Percentiles rank a stretch among this genome's conserved stretches.
phyloP scores from a whole-genome alignment of 2,113 vertebrate genomes.

The Aplodontia rufa region DNA sequence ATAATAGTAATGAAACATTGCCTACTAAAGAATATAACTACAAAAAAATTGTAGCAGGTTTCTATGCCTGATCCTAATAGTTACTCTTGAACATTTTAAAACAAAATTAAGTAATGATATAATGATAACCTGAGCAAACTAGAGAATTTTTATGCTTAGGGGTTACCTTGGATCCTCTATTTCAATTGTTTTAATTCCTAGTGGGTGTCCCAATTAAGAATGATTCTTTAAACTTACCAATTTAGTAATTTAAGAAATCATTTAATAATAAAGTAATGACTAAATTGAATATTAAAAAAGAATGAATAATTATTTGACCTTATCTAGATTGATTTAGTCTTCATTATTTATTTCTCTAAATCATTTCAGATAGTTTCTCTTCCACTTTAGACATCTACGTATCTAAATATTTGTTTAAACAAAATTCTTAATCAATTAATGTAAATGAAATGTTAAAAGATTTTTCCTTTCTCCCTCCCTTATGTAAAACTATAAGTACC shows the following conservation, averaged over 20 bases:
- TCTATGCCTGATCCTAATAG: background rate
- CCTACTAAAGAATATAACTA: conserved; percentile 17
- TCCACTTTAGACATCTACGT: conserved; percentile 1
- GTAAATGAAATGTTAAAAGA: conserved; percentile 33
- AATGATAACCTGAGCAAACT: background rate
- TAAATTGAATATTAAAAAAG: conserved; percentile 33
- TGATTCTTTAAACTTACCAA: background rate
- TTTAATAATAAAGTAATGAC: conserved; percentile 6
- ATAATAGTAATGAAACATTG: conserved; percentile 8
- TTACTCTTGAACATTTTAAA: conserved; percentile 34
- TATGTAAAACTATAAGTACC: no score
- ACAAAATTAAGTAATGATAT: background rate
- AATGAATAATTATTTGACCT: conserved; percentile 32
- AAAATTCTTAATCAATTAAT: conserved; percentile 47
- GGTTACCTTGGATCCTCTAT: background rate
- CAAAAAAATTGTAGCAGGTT: background rate
- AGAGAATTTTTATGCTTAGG: background rate
- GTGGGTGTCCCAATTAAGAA: background rate
- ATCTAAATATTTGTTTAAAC: conserved; percentile 2
- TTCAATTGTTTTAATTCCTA: conserved; percentile 40
- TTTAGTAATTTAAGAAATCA: conserved; percentile 26
- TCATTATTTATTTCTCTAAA: conserved; percentile 39
- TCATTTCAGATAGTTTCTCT: background rate
- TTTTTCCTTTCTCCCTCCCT: no score
- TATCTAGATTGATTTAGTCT: background rate